Evolutionary conservation across 1,140 invertebrate genomes (phyloP), one percentile per base, ranked within the genome.

Genomic region (Zaprionus africanus): DNA sequence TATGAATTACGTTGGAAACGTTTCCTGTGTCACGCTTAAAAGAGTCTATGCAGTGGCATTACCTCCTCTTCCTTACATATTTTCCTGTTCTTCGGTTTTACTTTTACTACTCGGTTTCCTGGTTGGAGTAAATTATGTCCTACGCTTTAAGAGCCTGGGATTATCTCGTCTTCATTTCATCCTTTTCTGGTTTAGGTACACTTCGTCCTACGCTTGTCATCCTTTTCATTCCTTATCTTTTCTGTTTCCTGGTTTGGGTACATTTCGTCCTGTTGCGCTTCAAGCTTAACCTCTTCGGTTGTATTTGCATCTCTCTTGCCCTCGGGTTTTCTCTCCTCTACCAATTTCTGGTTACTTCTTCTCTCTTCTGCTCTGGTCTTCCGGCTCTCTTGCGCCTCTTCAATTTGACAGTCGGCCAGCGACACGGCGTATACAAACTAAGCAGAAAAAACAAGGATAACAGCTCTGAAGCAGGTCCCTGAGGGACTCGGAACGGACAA

Each of bases 11-110:
- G 7, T n/a, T 11, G 41, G 7, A 51, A 36, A 31, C 13, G 61
- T 51, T 63, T 53, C 15, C 28, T 49, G 22, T 31, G 41, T 9
- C 41, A 4, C 41, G 9, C 19, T 22, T 12, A 7, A 5, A 13
- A 17, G 66, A 78, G 62, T 51, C 58, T 31, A 63, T 71, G 79
- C 67, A 81, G 72, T 24, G 79, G 79, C 79, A 80, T 73, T 51
- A 58, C 60, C 76, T 79, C 63, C 60, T 54, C 28, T 28, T 9
- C 28, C 28, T 7, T 31, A 7, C 6, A 31, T 31, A 31, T 31
- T 7, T 34, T 34, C 31, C 28, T 31, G 2, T 34, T 34, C 31
- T 34, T 34, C 9, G 31, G 9, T 34, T 34, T 34, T 11, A 28
- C 7, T 28, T 28, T 28, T 28, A 11, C 9, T 34, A 34, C 31